Conservation (phyloP, 2,888 invertebrate species). For the Chrysolina oricalcia region DNA sequence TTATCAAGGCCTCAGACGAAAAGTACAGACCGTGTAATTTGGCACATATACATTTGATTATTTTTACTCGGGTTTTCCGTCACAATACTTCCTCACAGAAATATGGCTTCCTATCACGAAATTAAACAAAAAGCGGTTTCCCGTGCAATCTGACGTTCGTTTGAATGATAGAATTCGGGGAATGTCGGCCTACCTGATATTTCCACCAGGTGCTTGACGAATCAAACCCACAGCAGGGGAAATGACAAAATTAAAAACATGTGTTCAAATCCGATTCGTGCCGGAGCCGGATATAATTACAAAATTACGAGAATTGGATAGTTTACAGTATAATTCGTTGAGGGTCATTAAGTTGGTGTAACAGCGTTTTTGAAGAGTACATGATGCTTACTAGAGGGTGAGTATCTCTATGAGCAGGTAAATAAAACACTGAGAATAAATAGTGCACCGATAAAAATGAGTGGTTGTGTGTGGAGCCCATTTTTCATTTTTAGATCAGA, state of each 20-base stretch:
- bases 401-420: too few relatives aligned
- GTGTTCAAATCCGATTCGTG: constrained; percentile 38
- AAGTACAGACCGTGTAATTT: constrained; percentile 1
- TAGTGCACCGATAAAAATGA: too few relatives aligned
- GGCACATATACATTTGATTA: background rate
- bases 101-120: background rate
- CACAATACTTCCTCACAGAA: background rate
- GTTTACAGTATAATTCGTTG: constrained; percentile 8
- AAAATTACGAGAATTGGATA: constrained; percentile 38
- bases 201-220: constrained; percentile 45
- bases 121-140: constrained; percentile 18
- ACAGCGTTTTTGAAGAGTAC: background rate
- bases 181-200: constrained; percentile 47
- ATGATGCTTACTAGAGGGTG: background rate
- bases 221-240: background rate
- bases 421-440: too few relatives aligned
- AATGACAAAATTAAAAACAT: constrained; percentile 37
- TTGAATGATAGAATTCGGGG: constrained; percentile 41
- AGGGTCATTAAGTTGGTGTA: constrained; percentile 4
- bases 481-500: too few relatives aligned
- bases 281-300: constrained; percentile 39
- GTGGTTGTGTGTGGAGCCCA: too few relatives aligned
- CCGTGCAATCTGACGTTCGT: background rate
- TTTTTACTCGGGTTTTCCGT: background rate
- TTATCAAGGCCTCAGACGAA: background rate